phyloP scores from a whole-genome alignment of 2,888 invertebrate species.

The Luffia ferchaultella region DNA sequence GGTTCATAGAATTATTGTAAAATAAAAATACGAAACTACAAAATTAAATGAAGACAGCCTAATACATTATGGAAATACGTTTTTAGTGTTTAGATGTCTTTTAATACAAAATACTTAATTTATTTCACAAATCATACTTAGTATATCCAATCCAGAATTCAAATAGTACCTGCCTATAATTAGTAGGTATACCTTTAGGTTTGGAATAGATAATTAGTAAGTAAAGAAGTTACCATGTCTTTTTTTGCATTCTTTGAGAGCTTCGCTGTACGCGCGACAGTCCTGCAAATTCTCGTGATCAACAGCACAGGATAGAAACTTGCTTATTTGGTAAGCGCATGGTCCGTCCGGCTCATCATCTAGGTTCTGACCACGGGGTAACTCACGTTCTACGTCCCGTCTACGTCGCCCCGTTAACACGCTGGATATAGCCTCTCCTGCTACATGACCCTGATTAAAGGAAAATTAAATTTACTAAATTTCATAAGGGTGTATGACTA shows the following conservation, averaged over 20 bases:
- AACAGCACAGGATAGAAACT: slow-evolving; percentile 93
- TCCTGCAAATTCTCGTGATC: slow-evolving; percentile 83
- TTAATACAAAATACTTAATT: too few relatives aligned
- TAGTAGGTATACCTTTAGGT: background rate
- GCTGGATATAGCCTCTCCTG: slow-evolving; percentile 84
- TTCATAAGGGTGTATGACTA: too few relatives aligned
- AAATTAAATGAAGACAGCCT: too few relatives aligned
- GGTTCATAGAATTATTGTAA: too few relatives aligned
- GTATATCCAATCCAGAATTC: too few relatives aligned
- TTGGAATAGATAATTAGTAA: background rate
- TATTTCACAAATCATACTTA: too few relatives aligned
- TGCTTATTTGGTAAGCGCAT: slow-evolving; percentile 92
- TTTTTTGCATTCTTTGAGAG: slow-evolving; percentile 90
- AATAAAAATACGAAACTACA: too few relatives aligned
- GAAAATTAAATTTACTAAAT: too few relatives aligned
- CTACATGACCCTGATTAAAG: slow-evolving; percentile 85
- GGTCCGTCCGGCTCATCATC: slow-evolving; percentile 71
- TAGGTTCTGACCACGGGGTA: slow-evolving; percentile 39
- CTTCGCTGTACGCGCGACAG: slow-evolving; percentile 95
- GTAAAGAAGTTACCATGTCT: slow-evolving; percentile 25
- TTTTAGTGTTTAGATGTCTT: too few relatives aligned
- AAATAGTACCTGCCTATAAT: background rate
- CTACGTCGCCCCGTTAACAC: slow-evolving; percentile 35
- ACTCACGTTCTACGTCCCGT: slow-evolving; percentile 31
- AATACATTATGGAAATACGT: too few relatives aligned